Evolutionary conservation across 2,888 invertebrate genomes (phyloP).

Genomic region (Clunio marinus): DNA sequence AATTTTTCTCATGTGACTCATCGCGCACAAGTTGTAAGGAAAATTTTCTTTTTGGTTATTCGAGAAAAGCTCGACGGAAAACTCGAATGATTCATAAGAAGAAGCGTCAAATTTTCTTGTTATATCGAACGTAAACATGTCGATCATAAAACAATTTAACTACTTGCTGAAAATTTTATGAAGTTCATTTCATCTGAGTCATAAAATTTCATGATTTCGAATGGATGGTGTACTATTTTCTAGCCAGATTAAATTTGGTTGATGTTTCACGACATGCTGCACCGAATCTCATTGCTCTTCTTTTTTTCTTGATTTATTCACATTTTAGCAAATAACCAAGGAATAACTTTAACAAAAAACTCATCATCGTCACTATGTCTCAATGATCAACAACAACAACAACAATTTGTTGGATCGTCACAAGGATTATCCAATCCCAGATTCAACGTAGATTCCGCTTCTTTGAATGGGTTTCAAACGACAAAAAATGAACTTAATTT

Average conservation of each 20-base stretch:
- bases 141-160: no score
- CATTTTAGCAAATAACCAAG: conserved; percentile 50
- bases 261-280: no score
- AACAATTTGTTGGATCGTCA: background rate
- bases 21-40: background rate
- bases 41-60: no score
- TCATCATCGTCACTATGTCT: conserved; percentile 43
- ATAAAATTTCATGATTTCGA: no score
- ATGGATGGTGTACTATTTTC: no score
- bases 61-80: no score
- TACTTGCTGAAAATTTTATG: no score
- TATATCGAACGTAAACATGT: no score
- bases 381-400: conserved; percentile 12
- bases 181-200: no score
- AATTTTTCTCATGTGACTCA: conserved; percentile 18
- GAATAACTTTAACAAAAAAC: conserved; percentile 49
- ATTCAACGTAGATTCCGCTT: conserved; percentile 26
- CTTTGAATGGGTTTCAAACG: conserved; percentile 27
- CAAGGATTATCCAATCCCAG: conserved; percentile 15
- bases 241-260: no score
- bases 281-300: background rate
- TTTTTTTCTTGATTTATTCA: background rate
- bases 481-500: conserved; percentile 8
- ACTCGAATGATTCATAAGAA: no score
- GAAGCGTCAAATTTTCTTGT: no score